A percentile compares a stretch with the other conserved stretches of the same genome.
Conservation (phyloP, 2,113 vertebrate species). For the Theropithecus gelada region DNA sequence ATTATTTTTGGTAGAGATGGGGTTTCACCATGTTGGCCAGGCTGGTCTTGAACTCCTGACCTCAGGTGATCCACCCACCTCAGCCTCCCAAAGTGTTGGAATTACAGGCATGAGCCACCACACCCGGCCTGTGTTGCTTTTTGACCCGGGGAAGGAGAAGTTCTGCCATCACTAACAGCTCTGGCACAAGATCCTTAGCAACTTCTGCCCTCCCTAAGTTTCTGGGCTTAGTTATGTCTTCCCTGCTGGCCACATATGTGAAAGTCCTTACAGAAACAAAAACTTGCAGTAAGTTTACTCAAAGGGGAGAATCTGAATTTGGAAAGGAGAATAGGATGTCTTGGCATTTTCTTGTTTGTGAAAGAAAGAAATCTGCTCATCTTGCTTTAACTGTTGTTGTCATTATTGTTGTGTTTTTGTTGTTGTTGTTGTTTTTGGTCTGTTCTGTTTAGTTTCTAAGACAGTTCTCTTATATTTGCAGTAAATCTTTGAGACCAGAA, state of each 20-base stretch:
- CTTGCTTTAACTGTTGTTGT: background rate
- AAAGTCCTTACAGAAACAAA: background rate
- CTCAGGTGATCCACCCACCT: too few relatives aligned
- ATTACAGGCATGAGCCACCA: too few relatives aligned
- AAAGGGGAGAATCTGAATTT: background rate
- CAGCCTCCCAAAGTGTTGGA: too few relatives aligned
- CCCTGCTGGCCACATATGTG: background rate
- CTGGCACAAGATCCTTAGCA: background rate
- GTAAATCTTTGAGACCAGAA: slow-evolving; percentile 96
- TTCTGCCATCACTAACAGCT: background rate
- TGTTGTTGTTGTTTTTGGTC: background rate
- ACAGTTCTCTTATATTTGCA: slow-evolving; percentile 82
- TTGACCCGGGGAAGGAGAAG: background rate
- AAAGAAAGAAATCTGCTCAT: background rate
- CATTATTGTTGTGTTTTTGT: background rate
- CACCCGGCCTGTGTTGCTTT: background rate
- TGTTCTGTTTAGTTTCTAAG: slow-evolving; percentile 43
- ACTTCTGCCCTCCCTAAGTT: background rate
- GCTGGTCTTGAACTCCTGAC: too few relatives aligned
- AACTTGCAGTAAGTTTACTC: background rate
- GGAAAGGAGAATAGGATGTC: background rate
- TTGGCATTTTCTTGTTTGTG: background rate
- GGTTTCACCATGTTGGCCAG: too few relatives aligned
- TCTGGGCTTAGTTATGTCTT: background rate
- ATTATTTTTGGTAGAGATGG: too few relatives aligned